Conservation (phyloP, 2,113 vertebrate genomes). For the Cheirogaleus medius region DNA sequence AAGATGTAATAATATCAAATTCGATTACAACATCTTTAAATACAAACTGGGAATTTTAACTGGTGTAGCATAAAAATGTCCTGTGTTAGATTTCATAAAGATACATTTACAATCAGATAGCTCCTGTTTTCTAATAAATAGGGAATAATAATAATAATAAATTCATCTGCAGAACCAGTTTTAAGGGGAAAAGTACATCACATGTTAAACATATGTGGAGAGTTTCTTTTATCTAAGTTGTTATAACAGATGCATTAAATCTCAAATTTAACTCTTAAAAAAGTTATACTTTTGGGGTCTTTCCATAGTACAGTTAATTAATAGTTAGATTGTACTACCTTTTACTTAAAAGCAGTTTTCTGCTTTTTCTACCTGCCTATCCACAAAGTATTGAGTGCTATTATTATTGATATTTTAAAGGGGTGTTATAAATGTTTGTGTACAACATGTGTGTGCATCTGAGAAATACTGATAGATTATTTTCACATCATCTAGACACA, state of each 20-base stretch:
- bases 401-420: background rate
- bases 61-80: background rate
- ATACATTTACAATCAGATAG: background rate
- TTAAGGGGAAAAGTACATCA: background rate
- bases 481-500: background rate
- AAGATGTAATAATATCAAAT: background rate
- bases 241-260: constrained; percentile 5
- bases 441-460: background rate
- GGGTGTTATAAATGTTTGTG: background rate
- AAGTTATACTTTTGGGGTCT: background rate
- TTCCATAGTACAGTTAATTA: background rate
- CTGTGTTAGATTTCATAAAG: background rate
- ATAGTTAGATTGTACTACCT: background rate
- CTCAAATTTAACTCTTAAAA: constrained; percentile 39
- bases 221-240: background rate
- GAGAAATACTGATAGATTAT: background rate
- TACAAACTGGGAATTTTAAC: background rate
- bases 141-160: background rate
- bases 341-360: background rate
- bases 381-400: background rate
- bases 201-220: background rate
- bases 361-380: background rate
- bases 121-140: constrained; percentile 8
- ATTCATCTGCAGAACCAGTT: background rate
- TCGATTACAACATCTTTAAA: constrained; percentile 8